Evolutionary conservation across 2,888 invertebrate genomes (phyloP).

Genomic region (Diaphora mendica): DNA sequence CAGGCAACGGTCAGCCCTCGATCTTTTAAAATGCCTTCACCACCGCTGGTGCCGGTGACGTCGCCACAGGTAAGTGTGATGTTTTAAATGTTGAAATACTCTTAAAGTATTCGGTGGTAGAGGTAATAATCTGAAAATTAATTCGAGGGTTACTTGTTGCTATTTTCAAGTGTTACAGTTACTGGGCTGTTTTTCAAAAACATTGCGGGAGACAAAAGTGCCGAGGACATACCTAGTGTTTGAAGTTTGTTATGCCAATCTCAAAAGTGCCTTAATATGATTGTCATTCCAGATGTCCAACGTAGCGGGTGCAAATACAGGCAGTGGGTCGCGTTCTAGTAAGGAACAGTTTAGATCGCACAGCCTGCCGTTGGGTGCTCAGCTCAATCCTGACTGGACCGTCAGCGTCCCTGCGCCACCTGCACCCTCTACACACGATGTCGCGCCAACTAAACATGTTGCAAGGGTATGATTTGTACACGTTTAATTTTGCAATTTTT

Average conservation of each 20-base stretch:
- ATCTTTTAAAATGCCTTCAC: conserved; percentile 82
- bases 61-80: conserved; percentile 71
- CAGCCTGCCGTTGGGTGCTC: conserved; percentile 87
- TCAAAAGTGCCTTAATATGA: background rate
- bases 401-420: conserved; percentile 62
- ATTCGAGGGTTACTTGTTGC: background rate
- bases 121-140: background rate
- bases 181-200: background rate
- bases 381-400: conserved; percentile 81
- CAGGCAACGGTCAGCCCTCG: conserved; percentile 56
- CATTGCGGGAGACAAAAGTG: background rate
- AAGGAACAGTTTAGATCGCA: conserved; percentile 88
- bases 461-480: conserved; percentile 62
- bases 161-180: too few species aligned
- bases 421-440: conserved; percentile 51
- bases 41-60: conserved; percentile 69
- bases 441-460: conserved; percentile 72
- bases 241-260: background rate
- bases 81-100: conserved; percentile 1
- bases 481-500: background rate
- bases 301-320: conserved; percentile 32
- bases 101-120: background rate
- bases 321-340: conserved; percentile 40
- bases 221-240: background rate
- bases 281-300: conserved; percentile 38